Evolutionary conservation across 2,113 vertebrate genomes (phyloP), one percentile per base, ranked within the genome.

Genomic region (Collichthys lucidus): DNA sequence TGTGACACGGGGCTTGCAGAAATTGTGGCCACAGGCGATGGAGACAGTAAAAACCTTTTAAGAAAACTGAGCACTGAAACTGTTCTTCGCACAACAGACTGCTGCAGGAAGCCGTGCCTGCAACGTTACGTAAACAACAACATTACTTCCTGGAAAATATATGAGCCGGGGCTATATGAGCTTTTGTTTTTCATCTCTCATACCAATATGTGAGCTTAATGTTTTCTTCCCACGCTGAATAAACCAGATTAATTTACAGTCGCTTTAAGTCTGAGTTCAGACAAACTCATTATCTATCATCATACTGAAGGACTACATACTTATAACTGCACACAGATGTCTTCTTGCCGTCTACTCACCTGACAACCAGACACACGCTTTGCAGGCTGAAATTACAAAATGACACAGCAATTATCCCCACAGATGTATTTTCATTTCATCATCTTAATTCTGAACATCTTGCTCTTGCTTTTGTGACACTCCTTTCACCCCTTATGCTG

Each of bases 101-200:
- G 68, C 74, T 50, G 31, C 74, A 82, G 73, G 67, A 84, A 80
- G 63, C 66, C 57, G 26, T 76, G 24, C 56, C 73, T 64, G 50
- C 57, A 61, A n/a, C 56, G 3, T 70, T 68, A 79, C 24, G 8
- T 83, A 76, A 88, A 87, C 74, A 64, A 70, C 69, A 79, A 7
- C 3, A 3, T 67, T 57, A 76, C 56, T 85, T 86, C 80, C 77
- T 79, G 77, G 74, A 83, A 86, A 83, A 74, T 19, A 50, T 64
- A 35, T 82, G 22, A 5, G 63, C 50, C 46, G 35, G 35, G 35
- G 35, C 7, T 40, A 9, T 40, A 9, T 40, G 22, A 5, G 63
- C 50, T 50, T 72, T 79, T 74, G 24, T 85, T 80, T 83, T 63
- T 65, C 47, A 79, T 83, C 66, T 57, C 65, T 52, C 55, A 62